Percentiles rank a stretch among this genome's conserved stretches.
These are phyloP conservation scores for Apis laboriosa DNA, from an alignment of 1,140 invertebrate genomes.

Conservation along the genomic window DNA sequence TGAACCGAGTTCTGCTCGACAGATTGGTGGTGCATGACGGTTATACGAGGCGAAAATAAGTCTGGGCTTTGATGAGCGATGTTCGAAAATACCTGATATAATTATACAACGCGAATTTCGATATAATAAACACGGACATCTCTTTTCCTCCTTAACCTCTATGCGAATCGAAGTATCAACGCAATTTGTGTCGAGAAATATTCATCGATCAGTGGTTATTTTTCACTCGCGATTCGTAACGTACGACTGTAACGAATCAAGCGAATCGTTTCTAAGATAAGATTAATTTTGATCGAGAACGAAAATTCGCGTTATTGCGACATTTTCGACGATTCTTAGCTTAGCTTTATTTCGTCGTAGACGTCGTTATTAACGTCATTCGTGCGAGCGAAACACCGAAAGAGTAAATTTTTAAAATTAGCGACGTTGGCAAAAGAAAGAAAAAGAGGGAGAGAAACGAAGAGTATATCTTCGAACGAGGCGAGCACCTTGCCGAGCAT, in stretches of 20 bases:
- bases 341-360: neutral
- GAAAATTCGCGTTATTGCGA: neutral
- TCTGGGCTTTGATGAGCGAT: conserved; percentile 6
- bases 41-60: conserved; percentile 20
- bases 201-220: neutral
- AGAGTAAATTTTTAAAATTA: conserved; percentile 33
- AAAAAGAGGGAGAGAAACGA: neutral
- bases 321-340: neutral
- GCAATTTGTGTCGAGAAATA: neutral
- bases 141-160: neutral
- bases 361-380: neutral
- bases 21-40: neutral
- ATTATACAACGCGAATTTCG: conserved; percentile 13
- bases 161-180: too few species aligned
- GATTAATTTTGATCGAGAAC: neutral
- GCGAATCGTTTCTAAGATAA: neutral
- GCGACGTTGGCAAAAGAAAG: neutral
- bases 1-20: neutral
- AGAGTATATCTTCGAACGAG: conserved; percentile 2
- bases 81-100: conserved; percentile 20
- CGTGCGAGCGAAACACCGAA: neutral
- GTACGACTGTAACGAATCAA: neutral
- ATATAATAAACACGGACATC: neutral
- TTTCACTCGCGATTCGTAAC: neutral
- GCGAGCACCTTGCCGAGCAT: conserved; percentile 10